These are phyloP conservation scores for Otus sunia DNA, from an alignment of 2,113 vertebrate species.

Conservation along the genomic window DNA sequence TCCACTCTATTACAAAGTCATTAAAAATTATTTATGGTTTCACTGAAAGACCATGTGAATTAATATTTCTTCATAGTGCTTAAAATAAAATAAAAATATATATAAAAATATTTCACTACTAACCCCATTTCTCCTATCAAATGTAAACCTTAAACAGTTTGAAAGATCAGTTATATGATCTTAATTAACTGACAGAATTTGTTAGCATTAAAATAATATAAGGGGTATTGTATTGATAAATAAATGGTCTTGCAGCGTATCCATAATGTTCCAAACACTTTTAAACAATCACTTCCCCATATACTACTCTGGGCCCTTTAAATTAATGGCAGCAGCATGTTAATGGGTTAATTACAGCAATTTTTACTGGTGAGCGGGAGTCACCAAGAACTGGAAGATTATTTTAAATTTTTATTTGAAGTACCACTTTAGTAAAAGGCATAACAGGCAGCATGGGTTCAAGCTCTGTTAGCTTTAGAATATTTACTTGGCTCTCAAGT, in stretches of 20 bases:
- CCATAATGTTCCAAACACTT: constrained; percentile 62
- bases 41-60: constrained; percentile 77
- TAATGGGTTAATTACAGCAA: constrained; percentile 40
- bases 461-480: constrained; percentile 51
- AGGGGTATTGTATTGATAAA: constrained; percentile 69
- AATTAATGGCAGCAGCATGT: constrained; percentile 54
- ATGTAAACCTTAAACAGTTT: constrained; percentile 79
- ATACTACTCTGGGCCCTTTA: constrained; percentile 36
- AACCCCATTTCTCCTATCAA: constrained; percentile 75
- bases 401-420: constrained; percentile 19
- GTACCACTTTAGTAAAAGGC: constrained; percentile 56
- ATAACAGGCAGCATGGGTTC: constrained; percentile 58
- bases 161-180: constrained; percentile 72
- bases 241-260: constrained; percentile 76
- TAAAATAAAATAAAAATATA: constrained; percentile 78
- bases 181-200: constrained; percentile 69
- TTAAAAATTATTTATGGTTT: constrained; percentile 77
- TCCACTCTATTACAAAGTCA: constrained; percentile 77
- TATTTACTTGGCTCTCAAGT: constrained; percentile 59
- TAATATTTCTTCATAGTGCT: constrained; percentile 70
- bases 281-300: constrained; percentile 40
- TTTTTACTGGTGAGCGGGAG: constrained; percentile 42
- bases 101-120: constrained; percentile 82
- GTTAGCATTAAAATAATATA: constrained; percentile 64
- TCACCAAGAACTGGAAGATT: constrained; percentile 23